phyloP scores from a whole-genome alignment of 2,113 vertebrate species.

The Oostethus manadensis region DNA sequence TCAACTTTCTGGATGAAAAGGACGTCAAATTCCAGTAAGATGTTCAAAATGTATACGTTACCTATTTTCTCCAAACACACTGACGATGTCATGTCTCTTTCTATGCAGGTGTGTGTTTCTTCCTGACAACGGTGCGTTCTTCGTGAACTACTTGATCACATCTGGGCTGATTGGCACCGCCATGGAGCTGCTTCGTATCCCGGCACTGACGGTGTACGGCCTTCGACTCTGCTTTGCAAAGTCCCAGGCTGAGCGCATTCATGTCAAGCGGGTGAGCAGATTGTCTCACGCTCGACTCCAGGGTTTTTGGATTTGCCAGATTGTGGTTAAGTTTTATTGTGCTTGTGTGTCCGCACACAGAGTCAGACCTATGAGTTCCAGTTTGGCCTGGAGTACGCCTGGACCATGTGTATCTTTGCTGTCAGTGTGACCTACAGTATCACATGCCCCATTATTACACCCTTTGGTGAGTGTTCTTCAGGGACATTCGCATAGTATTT shows the following conservation, averaged over 20 bases:
- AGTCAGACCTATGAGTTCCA: conserved; percentile 93
- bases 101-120: conserved; percentile 88
- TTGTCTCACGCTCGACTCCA: not conserved
- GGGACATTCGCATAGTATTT: not conserved
- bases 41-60: no score
- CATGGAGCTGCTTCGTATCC: conserved; percentile 88
- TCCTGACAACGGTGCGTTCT: conserved; percentile 94
- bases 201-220: conserved; percentile 80
- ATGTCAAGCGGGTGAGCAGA: conserved; percentile 82
- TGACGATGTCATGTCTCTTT: not conserved
- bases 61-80: not conserved
- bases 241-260: conserved; percentile 86
- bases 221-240: conserved; percentile 87
- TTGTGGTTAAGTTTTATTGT: not conserved
- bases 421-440: conserved; percentile 96
- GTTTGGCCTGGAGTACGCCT: conserved; percentile 92
- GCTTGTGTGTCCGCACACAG: conserved; percentile 59
- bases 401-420: conserved; percentile 92
- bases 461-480: conserved; percentile 81
- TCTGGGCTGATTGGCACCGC: conserved; percentile 86
- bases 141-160: conserved; percentile 93
- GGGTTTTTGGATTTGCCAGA: not conserved
- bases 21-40: conserved; percentile 91
- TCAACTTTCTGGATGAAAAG: conserved; percentile 81
- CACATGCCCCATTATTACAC: conserved; percentile 89